A percentile compares a stretch with the other conserved stretches of the same genome.
These are phyloP conservation scores for Eledone cirrhosa DNA, from an alignment of 2,888 invertebrate species.

Conservation along the genomic window DNA sequence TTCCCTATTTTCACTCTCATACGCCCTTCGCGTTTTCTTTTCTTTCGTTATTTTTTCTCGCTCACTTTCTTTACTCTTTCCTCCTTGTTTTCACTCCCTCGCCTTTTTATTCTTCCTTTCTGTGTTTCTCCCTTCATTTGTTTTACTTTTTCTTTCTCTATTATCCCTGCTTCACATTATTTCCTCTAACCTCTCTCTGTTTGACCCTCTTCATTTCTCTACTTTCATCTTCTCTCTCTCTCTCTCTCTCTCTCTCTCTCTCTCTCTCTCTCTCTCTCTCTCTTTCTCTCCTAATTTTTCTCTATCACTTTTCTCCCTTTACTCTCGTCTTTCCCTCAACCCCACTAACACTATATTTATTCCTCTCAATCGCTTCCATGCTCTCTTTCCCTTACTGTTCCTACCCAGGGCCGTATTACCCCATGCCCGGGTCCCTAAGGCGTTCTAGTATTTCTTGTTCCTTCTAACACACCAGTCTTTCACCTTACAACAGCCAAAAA, in stretches of 20 bases:
- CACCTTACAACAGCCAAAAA: too few species aligned
- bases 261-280: neutral
- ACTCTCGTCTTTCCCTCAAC: neutral
- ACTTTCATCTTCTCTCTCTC: neutral
- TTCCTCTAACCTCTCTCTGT: neutral
- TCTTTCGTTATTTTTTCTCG: neutral
- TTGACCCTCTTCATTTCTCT: neutral
- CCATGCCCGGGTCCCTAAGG: too few species aligned
- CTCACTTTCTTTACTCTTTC: neutral
- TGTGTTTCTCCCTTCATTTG: neutral
- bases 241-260: neutral
- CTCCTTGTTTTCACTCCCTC: neutral
- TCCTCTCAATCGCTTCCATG: too few species aligned
- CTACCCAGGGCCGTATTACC: too few species aligned
- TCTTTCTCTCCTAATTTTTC: neutral
- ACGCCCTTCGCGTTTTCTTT: neutral
- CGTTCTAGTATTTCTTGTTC: too few species aligned
- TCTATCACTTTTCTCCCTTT: neutral
- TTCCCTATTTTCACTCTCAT: too few species aligned
- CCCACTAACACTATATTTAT: neutral
- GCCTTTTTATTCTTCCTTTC: neutral
- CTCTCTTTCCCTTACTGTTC: too few species aligned
- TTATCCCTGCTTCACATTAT: neutral
- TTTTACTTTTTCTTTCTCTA: neutral
- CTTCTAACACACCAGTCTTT: too few species aligned